These are phyloP conservation scores for Lytechinus pictus DNA, from an alignment of 35 echinoderm and acorn worm species.

Conservation along the genomic window DNA sequence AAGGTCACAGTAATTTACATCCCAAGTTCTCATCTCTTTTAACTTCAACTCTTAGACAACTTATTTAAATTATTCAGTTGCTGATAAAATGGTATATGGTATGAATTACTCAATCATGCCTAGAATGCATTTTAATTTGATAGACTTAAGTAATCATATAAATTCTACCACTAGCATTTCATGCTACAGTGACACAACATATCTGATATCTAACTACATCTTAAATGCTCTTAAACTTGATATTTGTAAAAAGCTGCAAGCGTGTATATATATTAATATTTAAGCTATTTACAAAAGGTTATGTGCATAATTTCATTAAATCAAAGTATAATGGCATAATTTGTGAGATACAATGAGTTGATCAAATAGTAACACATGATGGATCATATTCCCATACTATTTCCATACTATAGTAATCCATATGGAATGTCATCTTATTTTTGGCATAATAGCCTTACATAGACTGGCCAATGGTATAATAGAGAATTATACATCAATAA, in stretches of 20 bases:
- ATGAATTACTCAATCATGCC: not conserved
- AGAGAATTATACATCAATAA: not conserved
- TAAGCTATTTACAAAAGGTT: not conserved
- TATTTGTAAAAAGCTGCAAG: too few species aligned
- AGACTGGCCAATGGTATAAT: not conserved
- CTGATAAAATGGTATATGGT: not conserved
- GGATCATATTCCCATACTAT: too few species aligned
- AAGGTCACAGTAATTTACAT: not conserved
- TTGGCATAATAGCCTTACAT: not conserved
- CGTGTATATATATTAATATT: not conserved
- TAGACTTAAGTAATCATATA: not conserved
- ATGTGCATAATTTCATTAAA: not conserved
- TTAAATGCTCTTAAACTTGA: too few species aligned
- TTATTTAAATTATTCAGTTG: not conserved
- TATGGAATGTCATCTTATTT: not conserved
- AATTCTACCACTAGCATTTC: not conserved
- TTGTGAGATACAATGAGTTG: not conserved
- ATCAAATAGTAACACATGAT: not conserved
- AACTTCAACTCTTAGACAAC: not conserved
- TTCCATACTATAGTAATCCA: not conserved
- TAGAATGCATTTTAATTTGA: not conserved
- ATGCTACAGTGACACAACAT: too few species aligned
- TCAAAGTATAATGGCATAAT: not conserved
- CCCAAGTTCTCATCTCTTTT: too few species aligned
- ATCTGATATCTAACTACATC: too few species aligned